phyloP scores from a whole-genome alignment of 1,140 invertebrate genomes.

The Diorhabda elongata region DNA sequence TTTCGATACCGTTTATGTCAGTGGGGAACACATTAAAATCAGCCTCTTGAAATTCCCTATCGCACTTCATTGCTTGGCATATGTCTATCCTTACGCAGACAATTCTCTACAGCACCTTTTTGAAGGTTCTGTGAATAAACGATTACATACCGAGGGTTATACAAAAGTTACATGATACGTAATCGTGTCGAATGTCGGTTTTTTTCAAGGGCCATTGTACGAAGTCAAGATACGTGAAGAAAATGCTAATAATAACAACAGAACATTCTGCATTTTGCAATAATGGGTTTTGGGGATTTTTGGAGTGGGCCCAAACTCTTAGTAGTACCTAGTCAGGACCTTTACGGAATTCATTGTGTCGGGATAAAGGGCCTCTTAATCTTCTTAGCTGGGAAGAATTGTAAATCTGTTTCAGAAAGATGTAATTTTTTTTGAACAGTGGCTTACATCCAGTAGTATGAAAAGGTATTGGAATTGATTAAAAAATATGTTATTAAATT shows the following conservation, averaged over 20 bases:
- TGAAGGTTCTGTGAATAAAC: conserved; percentile 12
- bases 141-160: conserved; percentile 17
- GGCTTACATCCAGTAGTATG: no score
- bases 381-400: conserved; percentile 24
- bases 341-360: conserved; percentile 22
- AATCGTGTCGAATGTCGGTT: conserved; percentile 22
- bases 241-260: conserved; percentile 24
- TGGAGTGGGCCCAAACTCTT: conserved; percentile 20
- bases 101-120: conserved; percentile 11
- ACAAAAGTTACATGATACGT: conserved; percentile 15
- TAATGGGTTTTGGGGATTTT: conserved; percentile 24
- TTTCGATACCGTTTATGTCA: no score
- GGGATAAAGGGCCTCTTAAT: conserved; percentile 28
- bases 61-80: background rate
- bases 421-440: background rate
- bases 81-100: conserved; percentile 6
- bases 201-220: conserved; percentile 19
- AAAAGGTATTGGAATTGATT: no score
- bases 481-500: no score
- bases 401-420: conserved; percentile 11
- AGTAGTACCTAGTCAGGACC: conserved; percentile 9
- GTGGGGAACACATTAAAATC: no score
- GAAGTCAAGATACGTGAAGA: conserved; percentile 17
- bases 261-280: conserved; percentile 17
- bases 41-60: background rate